Conservation (phyloP, 2,888 invertebrate species). For the Andrena camellia region DNA sequence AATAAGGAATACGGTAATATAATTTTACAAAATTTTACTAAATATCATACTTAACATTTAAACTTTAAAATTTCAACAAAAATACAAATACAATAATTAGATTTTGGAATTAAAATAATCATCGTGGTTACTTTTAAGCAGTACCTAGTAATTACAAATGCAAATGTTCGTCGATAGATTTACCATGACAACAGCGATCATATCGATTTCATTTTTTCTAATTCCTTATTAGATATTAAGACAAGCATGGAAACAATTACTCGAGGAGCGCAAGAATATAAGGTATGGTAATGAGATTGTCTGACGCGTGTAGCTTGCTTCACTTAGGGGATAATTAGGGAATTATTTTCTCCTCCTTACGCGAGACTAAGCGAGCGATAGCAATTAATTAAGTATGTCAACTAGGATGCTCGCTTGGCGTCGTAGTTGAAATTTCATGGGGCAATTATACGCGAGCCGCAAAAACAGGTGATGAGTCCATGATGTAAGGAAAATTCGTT, state of each 20-base stretch:
- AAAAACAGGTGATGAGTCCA: conserved; percentile 5
- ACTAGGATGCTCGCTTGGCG: neutral
- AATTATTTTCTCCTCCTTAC: neutral
- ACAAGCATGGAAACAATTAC: neutral
- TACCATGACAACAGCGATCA: no score
- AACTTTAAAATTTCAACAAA: no score
- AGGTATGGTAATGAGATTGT: neutral
- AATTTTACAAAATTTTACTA: no score
- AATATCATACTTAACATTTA: no score
- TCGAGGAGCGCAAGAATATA: neutral
- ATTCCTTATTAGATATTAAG: no score
- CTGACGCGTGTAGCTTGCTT: neutral
- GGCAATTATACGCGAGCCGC: neutral
- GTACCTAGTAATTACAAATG: no score
- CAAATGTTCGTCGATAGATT: no score
- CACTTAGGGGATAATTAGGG: conserved; percentile 9
- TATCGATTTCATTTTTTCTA: no score
- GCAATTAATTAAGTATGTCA: conserved; percentile 24
- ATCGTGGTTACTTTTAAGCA: no score
- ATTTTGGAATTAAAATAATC: no score
- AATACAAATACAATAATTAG: no score
- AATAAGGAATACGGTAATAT: no score
- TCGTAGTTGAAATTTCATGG: neutral
- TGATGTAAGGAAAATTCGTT: conserved; percentile 28
- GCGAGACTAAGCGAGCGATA: neutral